Conservation (phyloP, 92 coral and sea anemone species). For the Parazoanthus darwini region DNA sequence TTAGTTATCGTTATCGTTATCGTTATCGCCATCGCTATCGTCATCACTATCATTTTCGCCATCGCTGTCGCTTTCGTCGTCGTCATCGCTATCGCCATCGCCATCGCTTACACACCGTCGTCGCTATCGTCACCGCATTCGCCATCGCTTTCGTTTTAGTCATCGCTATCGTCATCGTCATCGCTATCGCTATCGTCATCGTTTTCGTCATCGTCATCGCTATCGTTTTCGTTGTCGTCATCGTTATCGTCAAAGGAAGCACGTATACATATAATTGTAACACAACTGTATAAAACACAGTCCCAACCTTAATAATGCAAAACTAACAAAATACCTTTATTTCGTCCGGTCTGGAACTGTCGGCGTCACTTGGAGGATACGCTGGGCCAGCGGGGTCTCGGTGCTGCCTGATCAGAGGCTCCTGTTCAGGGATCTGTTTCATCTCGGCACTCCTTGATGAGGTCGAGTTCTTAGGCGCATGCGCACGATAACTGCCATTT, state of each 20-base stretch:
- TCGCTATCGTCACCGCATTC: background rate
- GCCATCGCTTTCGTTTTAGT: too few relatives aligned
- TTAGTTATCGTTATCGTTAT: too few relatives aligned
- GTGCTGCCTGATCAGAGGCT: constrained; percentile 59
- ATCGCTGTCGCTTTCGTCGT: too few relatives aligned
- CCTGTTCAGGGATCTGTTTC: constrained; percentile 80
- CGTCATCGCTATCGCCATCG: too few relatives aligned
- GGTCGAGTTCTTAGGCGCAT: constrained; percentile 46
- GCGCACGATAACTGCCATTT: constrained; percentile 62
- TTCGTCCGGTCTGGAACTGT: constrained; percentile 50
- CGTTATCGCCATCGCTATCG: too few relatives aligned
- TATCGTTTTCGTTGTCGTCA: background rate
- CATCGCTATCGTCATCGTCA: too few relatives aligned
- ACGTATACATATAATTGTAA: background rate
- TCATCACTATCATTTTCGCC: too few relatives aligned
- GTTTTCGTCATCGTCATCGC: background rate
- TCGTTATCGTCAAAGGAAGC: background rate
- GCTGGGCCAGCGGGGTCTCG: background rate
- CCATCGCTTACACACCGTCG: too few relatives aligned
- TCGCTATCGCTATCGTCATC: background rate
- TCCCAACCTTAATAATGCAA: background rate
- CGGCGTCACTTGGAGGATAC: background rate
- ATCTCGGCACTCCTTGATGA: constrained; percentile 60
- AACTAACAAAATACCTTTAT: constrained; percentile 27
- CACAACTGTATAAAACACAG: background rate